Evolutionary conservation across 1,140 invertebrate genomes (phyloP).

Genomic region (Anastatus disparis): DNA sequence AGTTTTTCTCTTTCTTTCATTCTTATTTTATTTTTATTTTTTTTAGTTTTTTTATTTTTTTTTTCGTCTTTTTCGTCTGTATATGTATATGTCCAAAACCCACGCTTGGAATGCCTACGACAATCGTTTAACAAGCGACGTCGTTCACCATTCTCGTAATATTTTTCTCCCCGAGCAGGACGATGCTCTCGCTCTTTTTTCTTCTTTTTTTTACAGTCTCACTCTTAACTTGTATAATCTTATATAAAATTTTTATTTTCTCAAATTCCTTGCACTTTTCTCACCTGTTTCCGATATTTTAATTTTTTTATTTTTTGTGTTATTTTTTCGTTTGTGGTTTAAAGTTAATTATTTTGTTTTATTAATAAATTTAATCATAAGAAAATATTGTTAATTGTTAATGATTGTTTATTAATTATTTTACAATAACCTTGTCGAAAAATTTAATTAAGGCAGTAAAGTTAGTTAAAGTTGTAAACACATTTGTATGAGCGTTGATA

Average conservation of each 20-base stretch:
- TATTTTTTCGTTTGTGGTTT: too few relatives aligned
- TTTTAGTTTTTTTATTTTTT: too few relatives aligned
- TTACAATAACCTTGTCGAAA: too few relatives aligned
- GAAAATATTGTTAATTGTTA: too few relatives aligned
- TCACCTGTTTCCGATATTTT: not conserved
- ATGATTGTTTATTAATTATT: too few relatives aligned
- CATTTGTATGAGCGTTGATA: too few relatives aligned
- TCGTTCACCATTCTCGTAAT: slow-evolving; percentile 45
- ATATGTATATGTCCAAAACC: slow-evolving; percentile 60
- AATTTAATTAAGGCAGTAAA: too few relatives aligned
- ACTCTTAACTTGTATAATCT: not conserved
- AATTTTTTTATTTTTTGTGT: too few relatives aligned
- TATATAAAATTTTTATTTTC: not conserved
- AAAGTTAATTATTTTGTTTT: too few relatives aligned
- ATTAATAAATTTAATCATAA: too few relatives aligned
- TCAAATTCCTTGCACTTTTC: not conserved
- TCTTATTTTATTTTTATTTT: too few relatives aligned
- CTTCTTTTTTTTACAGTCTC: not conserved
- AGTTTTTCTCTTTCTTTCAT: slow-evolving; percentile 24
- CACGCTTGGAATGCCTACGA: slow-evolving; percentile 57
- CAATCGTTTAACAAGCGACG: slow-evolving; percentile 42
- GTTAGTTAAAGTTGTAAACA: too few relatives aligned
- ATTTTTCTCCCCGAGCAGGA: slow-evolving; percentile 45
- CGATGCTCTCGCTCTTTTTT: slow-evolving; percentile 25
- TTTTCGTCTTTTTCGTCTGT: slow-evolving; percentile 54